Percentiles rank a stretch among this genome's conserved stretches.
These are phyloP conservation scores for Psilanteris sp. DNA, from an alignment of 1,140 invertebrate species.

Conservation along the genomic window DNA sequence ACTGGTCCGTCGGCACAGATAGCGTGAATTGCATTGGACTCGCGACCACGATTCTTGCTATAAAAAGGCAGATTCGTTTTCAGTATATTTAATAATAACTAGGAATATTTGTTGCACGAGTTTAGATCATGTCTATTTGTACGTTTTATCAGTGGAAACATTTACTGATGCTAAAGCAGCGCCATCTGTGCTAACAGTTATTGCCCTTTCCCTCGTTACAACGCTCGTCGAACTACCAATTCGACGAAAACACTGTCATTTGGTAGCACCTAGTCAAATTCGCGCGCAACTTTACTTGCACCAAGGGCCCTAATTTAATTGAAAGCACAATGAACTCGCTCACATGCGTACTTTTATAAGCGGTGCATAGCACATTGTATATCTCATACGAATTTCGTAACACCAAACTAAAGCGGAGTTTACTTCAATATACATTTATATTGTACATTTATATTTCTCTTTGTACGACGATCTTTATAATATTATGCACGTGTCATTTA, in stretches of 20 bases:
- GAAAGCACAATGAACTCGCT: background rate
- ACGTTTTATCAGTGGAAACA: no score
- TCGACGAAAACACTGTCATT: no score
- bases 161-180: no score
- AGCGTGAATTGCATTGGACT: no score
- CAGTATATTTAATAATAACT: no score
- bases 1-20: no score
- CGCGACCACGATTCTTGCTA: no score
- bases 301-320: conserved; percentile 28
- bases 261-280: conserved; percentile 46
- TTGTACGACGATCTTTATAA: conserved; percentile 10
- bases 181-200: conserved; percentile 1
- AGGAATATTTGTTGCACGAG: no score
- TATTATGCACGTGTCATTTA: conserved; percentile 10
- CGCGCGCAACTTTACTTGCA: conserved; percentile 25
- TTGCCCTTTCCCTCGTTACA: background rate
- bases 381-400: conserved; percentile 33
- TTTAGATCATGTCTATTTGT: no score
- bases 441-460: conserved; percentile 37
- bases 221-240: background rate
- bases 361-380: conserved; percentile 5
- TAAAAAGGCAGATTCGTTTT: no score
- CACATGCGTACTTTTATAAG: background rate
- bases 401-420: conserved; percentile 43
- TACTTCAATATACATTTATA: conserved; percentile 8